Conservation (phyloP, 1,140 invertebrate species). For the Heterodera carotae region DNA sequence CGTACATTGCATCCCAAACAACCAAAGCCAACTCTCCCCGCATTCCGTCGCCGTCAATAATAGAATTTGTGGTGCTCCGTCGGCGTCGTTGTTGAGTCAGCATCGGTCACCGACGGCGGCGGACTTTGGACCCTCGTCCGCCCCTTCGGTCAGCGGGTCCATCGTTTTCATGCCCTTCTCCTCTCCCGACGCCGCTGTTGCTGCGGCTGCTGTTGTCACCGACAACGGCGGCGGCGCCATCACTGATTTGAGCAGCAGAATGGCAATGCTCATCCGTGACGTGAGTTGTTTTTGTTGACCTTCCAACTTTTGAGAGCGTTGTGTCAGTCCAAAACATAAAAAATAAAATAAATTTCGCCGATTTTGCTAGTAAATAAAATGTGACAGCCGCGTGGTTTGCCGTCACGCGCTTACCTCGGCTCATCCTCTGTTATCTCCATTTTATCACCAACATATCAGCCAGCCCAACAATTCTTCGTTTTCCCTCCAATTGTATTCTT, state of each 20-base stretch:
- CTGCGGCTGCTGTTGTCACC: not conserved
- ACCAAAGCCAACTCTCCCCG: not conserved
- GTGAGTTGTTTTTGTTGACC: not conserved
- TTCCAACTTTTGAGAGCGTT: not conserved
- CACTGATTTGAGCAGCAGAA: not conserved
- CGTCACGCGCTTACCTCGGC: not conserved
- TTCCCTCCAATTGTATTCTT: not conserved
- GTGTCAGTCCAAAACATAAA: not conserved
- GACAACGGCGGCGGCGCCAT: not conserved
- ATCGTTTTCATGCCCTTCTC: slow-evolving; percentile 3
- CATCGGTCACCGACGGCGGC: not conserved
- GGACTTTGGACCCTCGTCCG: not conserved
- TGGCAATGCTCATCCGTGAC: slow-evolving; percentile 11
- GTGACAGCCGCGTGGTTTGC: not conserved
- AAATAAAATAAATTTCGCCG: not conserved
- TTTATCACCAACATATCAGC: too few relatives aligned
- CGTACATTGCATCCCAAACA: too few relatives aligned
- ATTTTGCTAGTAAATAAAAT: not conserved
- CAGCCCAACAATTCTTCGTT: too few relatives aligned
- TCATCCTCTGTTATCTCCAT: too few relatives aligned
- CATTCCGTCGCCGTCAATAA: not conserved
- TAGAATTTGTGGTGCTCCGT: not conserved
- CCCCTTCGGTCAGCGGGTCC: not conserved
- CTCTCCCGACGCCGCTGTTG: too few relatives aligned
- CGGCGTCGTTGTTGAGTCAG: not conserved